Evolutionary conservation across 2,797 vertebrate genomes (phyloP).

Genomic region (Leptodactylus fallax): DNA sequence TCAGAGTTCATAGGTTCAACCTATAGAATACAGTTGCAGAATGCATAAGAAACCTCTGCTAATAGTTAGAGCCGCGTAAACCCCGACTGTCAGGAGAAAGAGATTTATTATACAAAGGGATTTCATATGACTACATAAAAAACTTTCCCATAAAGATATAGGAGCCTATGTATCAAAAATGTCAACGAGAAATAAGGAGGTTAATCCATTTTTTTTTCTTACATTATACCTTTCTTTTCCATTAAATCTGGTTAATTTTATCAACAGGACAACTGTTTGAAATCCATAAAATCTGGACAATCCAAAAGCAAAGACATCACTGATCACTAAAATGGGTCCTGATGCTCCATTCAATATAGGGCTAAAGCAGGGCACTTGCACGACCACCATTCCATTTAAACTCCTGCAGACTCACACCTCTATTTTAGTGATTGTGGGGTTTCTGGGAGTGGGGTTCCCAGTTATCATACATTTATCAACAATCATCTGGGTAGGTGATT

Average conservation of each 20-base stretch:
- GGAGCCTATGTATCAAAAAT: background rate
- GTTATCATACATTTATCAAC: too few relatives aligned
- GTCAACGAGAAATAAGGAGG: too few relatives aligned
- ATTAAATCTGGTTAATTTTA: background rate
- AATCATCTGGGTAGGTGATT: too few relatives aligned
- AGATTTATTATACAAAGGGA: conserved; percentile 9
- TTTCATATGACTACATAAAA: background rate
- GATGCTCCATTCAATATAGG: too few relatives aligned
- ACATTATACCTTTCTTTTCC: background rate
- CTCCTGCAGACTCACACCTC: too few relatives aligned
- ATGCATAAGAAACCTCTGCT: conserved; percentile 11
- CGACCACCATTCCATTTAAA: too few relatives aligned
- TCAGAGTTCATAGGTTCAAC: conserved; percentile 46
- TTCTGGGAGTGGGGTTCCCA: too few relatives aligned
- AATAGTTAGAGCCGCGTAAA: conserved; percentile 28
- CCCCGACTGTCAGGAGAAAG: background rate
- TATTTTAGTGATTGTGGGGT: too few relatives aligned
- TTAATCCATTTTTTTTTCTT: too few relatives aligned
- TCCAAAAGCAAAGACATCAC: background rate
- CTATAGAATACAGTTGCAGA: conserved; percentile 22
- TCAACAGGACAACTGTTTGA: background rate
- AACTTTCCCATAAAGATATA: background rate
- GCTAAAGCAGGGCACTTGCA: too few relatives aligned
- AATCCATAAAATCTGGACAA: too few relatives aligned
- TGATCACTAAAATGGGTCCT: background rate